Percentiles rank a stretch among this genome's conserved stretches.
Conservation (phyloP, 2,797 vertebrate species). For the Epinephelus awoara region DNA sequence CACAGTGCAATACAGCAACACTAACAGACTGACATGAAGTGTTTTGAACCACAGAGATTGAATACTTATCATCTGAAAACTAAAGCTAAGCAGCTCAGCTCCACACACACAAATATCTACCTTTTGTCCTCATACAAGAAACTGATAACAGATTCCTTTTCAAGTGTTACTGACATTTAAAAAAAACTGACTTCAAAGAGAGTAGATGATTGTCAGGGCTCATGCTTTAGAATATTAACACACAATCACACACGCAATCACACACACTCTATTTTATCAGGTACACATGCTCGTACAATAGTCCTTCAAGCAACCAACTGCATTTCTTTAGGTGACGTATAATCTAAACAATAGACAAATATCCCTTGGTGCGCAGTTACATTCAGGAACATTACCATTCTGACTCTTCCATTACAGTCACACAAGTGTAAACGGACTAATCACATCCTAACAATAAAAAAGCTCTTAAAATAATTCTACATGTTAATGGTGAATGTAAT, state of each 20-base stretch:
- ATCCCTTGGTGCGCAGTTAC: too few species aligned
- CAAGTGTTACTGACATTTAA: background rate
- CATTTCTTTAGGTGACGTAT: background rate
- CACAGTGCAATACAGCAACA: background rate
- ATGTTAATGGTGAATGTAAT: too few species aligned
- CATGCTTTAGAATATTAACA: too few species aligned
- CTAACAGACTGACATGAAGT: background rate
- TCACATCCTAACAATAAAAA: too few species aligned
- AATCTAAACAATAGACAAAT: too few species aligned
- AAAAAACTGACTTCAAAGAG: background rate
- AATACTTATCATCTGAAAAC: background rate
- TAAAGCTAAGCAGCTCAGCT: background rate
- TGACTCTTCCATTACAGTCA: too few species aligned
- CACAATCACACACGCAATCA: background rate
- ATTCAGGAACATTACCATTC: background rate
- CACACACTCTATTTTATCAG: background rate
- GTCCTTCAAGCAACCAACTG: background rate
- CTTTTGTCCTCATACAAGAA: background rate
- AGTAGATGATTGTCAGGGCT: background rate
- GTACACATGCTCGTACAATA: background rate
- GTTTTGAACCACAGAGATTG: background rate
- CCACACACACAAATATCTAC: background rate
- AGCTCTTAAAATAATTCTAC: too few species aligned
- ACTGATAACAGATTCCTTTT: background rate
- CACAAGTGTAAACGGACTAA: too few species aligned